Percentiles rank a stretch among this genome's conserved stretches.
Conservation (phyloP, 2,113 vertebrate species). For the Micromys minutus region DNA sequence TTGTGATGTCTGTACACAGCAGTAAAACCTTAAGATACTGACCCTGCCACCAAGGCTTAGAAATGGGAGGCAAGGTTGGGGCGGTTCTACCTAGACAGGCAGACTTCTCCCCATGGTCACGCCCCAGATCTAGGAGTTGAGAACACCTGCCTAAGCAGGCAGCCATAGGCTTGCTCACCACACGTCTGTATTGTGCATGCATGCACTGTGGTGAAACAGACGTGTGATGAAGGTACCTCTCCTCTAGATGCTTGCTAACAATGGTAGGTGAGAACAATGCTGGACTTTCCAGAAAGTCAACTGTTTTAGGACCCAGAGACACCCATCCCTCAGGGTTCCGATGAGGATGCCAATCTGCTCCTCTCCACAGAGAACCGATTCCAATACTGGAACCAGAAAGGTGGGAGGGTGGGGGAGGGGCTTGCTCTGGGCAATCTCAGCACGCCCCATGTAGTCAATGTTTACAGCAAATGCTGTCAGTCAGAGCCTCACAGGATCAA, state of each 20-base stretch:
- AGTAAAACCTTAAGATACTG: no score
- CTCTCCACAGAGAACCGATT: rapidly evolving
- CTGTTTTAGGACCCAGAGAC: not conserved
- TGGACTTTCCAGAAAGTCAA: not conserved
- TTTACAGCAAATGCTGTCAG: not conserved
- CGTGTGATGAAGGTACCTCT: rapidly evolving
- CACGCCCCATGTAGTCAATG: not conserved
- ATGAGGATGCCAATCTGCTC: no score
- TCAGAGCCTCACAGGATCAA: not conserved
- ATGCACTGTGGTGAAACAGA: rapidly evolving
- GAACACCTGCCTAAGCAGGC: rapidly evolving
- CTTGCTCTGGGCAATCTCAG: no score
- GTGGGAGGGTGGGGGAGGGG: not conserved
- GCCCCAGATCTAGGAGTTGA: not conserved
- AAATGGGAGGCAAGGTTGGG: rapidly evolving
- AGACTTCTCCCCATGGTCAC: not conserved
- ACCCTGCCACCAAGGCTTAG: not conserved
- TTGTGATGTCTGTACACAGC: no score
- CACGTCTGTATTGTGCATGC: rapidly evolving
- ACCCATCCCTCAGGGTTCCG: not conserved
- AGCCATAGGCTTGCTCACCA: rapidly evolving
- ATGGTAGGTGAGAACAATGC: rapidly evolving
- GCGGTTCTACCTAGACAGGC: rapidly evolving
- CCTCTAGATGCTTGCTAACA: rapidly evolving
- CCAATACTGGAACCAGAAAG: not conserved